phyloP scores from a whole-genome alignment of 2,888 invertebrate species.

The Platycheirus rosarum region DNA sequence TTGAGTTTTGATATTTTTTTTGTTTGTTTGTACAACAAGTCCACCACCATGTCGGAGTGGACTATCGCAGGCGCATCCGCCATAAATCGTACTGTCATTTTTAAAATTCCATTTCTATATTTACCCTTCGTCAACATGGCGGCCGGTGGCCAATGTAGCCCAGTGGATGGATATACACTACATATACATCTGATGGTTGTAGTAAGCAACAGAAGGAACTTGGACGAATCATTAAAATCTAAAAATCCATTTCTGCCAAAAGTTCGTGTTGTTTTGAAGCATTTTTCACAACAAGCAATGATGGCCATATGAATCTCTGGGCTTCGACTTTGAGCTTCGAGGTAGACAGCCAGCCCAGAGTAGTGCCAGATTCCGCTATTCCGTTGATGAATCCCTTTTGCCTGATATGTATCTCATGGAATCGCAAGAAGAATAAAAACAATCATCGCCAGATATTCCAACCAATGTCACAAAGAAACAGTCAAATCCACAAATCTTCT shows the following conservation, averaged over 20 bases:
- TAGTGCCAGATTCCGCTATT: slow-evolving; percentile 70
- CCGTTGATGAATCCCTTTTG: slow-evolving; percentile 58
- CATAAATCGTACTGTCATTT: slow-evolving; percentile 73
- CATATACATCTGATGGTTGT: slow-evolving; percentile 6
- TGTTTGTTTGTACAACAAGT: slow-evolving; percentile 1
- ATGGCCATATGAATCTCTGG: slow-evolving; percentile 42
- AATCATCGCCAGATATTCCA: slow-evolving; percentile 42
- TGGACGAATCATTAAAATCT: slow-evolving; percentile 69
- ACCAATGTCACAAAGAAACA: slow-evolving; percentile 26
- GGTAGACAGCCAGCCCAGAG: slow-evolving; percentile 18
- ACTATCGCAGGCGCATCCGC: slow-evolving; percentile 68
- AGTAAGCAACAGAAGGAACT: background rate
- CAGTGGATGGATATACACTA: slow-evolving; percentile 40
- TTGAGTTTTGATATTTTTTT: slow-evolving; percentile 70
- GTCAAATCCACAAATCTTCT: slow-evolving; percentile 65
- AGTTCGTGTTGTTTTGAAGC: slow-evolving; percentile 20
- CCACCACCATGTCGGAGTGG: slow-evolving; percentile 48
- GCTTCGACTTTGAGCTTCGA: slow-evolving; percentile 42
- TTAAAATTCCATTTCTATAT: slow-evolving; percentile 72
- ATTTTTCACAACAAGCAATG: slow-evolving; percentile 11
- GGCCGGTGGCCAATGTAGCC: too few relatives aligned
- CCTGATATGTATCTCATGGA: slow-evolving; percentile 59
- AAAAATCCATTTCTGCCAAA: slow-evolving; percentile 52
- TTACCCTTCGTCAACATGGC: slow-evolving; percentile 32
- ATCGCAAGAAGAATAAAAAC: slow-evolving; percentile 21